These are phyloP conservation scores for Lycaon pictus DNA, from an alignment of 2,113 vertebrate genomes.

Conservation along the genomic window DNA sequence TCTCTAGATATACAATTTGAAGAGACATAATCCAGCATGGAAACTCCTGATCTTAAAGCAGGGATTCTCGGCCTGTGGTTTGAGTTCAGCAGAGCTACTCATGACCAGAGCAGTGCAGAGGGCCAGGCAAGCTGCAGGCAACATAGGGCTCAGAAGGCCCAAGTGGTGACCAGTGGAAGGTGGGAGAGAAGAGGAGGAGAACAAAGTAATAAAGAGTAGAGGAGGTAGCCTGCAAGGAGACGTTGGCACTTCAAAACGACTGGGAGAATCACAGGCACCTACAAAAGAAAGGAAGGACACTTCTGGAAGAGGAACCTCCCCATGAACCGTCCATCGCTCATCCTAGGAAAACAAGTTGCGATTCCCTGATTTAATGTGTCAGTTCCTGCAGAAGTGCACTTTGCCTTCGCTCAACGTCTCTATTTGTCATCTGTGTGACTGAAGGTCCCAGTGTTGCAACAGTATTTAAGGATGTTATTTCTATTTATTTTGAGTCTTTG, in stretches of 20 bases:
- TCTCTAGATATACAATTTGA: slow-evolving; percentile 69
- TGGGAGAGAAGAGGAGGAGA: slow-evolving; percentile 13
- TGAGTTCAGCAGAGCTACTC: not conserved
- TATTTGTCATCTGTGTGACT: not conserved
- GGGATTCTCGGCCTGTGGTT: slow-evolving; percentile 56
- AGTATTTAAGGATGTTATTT: slow-evolving; percentile 8
- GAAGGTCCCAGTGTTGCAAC: not conserved
- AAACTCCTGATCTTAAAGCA: slow-evolving; percentile 29
- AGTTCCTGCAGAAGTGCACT: not conserved
- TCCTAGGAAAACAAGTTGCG: not conserved
- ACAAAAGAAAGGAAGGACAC: not conserved
- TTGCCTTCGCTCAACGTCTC: not conserved
- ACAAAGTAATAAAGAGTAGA: not conserved
- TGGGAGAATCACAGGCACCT: not conserved
- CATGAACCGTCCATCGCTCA: not conserved
- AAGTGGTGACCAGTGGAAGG: slow-evolving; percentile 35
- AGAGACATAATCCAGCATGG: slow-evolving; percentile 64
- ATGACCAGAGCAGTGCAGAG: not conserved
- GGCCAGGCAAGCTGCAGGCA: not conserved
- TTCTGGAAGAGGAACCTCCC: not conserved
- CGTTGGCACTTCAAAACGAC: not conserved
- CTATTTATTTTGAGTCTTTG: slow-evolving; percentile 61
- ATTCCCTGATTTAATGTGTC: slow-evolving; percentile 30
- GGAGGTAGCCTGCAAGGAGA: not conserved
- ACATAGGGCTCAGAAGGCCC: not conserved